Evolutionary conservation across 2,888 invertebrate species (phyloP), one percentile per base, ranked within the genome.

Genomic region (Helleia helle): DNA sequence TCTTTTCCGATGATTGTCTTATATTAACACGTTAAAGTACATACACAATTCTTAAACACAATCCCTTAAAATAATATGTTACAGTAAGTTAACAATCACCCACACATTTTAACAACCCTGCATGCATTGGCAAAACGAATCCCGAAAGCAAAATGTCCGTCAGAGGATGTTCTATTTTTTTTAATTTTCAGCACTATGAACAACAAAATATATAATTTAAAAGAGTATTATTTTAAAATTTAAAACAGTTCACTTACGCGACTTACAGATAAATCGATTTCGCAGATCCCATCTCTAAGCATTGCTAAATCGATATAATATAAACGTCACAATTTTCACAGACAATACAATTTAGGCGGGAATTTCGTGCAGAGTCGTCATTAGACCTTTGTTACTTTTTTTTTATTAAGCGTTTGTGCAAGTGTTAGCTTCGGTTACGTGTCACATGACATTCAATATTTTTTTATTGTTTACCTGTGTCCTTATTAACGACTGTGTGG

Each of bases 281-380:
- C 34, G 18, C 31, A 7, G 9, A 9, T 22, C 12, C 18, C 34
- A 18, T 34, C 18, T 18, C 34, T 7, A 34, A 30, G 30, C 22
- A 30, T 36, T 7, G 17, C 14, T 18, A 36, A 36, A 13, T 14
- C 30, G 17, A 8, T 30, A 30, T 36, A 36, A 8, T 30, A 30
- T 36, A 36, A 26, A 34, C 7, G 27, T 28, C 28, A 41, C 34
- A 36, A 25, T 27, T 36, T 36, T 22, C 36, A 41, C 36, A 24
- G 36, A 15, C 34, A 43, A 38, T 37, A 37, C 43, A 28, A 44
- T 48, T 45, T 39, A 43, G 42, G 41, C 39, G 42, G 44, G 41
- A 38, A 37, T 14, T 43, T 44, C 68, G 75, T 74, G 79, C 74
- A 69, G 58, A 71, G 79, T 71, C 80, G 80, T 75, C 71, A 55